Percentiles rank a stretch among this genome's conserved stretches.
phyloP scores from a whole-genome alignment of 1,140 invertebrate genomes.

The Heliothis subflexa region DNA sequence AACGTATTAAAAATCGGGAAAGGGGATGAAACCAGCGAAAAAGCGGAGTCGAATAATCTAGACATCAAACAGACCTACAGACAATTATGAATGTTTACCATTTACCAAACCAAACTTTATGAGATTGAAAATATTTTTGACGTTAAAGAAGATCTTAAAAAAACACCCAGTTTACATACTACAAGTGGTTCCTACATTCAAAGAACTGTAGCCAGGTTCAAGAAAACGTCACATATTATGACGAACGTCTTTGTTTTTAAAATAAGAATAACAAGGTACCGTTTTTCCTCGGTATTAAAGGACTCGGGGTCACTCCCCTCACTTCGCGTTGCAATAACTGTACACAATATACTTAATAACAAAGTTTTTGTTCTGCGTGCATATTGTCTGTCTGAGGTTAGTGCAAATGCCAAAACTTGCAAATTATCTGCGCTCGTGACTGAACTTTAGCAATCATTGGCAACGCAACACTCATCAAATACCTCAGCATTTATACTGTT shows the following conservation, averaged over 20 bases:
- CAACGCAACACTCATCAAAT: constrained; percentile 67
- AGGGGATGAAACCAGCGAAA: too few species aligned
- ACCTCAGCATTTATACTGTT: constrained; percentile 18
- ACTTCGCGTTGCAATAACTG: constrained; percentile 11
- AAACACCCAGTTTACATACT: too few species aligned
- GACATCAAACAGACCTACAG: too few species aligned
- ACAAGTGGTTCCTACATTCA: too few species aligned
- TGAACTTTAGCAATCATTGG: constrained; percentile 69
- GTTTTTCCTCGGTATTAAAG: constrained; percentile 45
- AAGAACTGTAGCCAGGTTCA: too few species aligned
- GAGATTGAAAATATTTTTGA: too few species aligned
- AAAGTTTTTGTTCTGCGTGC: constrained; percentile 43
- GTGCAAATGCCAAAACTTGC: constrained; percentile 71
- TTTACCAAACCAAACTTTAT: too few species aligned
- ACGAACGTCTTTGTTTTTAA: constrained; percentile 34
- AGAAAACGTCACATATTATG: neutral
- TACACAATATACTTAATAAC: constrained; percentile 33
- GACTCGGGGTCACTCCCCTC: constrained; percentile 39
- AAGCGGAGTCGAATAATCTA: too few species aligned
- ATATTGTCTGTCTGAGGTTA: constrained; percentile 41
- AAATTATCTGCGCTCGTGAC: constrained; percentile 72
- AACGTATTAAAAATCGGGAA: too few species aligned
- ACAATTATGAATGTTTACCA: too few species aligned
- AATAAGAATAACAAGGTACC: constrained; percentile 3
- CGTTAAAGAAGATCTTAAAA: too few species aligned